These are phyloP conservation scores for Crenuchus spilurus DNA, from an alignment of 2,797 vertebrate genomes.

Conservation along the genomic window DNA sequence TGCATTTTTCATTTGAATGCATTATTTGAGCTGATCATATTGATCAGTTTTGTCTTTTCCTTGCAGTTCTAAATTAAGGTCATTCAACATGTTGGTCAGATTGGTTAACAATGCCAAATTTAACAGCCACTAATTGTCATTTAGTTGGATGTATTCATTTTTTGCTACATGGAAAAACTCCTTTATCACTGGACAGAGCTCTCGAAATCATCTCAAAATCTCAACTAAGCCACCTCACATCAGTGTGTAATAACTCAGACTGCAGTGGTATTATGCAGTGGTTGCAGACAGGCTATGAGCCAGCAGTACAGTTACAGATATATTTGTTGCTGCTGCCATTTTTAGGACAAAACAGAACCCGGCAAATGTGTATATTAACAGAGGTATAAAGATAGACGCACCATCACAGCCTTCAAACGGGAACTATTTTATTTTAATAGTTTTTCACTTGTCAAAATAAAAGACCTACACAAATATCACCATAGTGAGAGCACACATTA, in stretches of 20 bases:
- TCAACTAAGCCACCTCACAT: slow-evolving; percentile 3
- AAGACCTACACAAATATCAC: no score
- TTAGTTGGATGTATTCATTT: slow-evolving; percentile 18
- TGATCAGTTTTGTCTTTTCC: slow-evolving; percentile 31
- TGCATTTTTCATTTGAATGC: slow-evolving; percentile 39
- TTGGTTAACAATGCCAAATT: slow-evolving; percentile 24
- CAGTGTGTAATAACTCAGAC: slow-evolving; percentile 9
- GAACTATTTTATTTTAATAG: no score
- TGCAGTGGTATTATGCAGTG: not conserved
- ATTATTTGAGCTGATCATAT: slow-evolving; percentile 40
- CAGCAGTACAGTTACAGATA: no score
- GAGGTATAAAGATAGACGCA: no score
- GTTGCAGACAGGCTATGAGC: slow-evolving; percentile 6
- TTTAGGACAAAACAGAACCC: no score
- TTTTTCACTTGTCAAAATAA: no score
- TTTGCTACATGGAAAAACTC: not conserved
- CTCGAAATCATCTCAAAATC: slow-evolving; percentile 1
- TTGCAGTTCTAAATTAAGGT: slow-evolving; percentile 38
- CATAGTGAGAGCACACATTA: no score
- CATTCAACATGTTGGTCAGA: slow-evolving; percentile 25
- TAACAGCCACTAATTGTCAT: slow-evolving; percentile 11
- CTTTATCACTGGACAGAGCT: slow-evolving; percentile 10
- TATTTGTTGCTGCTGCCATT: no score
- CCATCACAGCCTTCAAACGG: no score
- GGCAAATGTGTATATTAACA: no score